Conservation (phyloP, 2,888 invertebrate genomes). For the Mycalesis mineus region DNA sequence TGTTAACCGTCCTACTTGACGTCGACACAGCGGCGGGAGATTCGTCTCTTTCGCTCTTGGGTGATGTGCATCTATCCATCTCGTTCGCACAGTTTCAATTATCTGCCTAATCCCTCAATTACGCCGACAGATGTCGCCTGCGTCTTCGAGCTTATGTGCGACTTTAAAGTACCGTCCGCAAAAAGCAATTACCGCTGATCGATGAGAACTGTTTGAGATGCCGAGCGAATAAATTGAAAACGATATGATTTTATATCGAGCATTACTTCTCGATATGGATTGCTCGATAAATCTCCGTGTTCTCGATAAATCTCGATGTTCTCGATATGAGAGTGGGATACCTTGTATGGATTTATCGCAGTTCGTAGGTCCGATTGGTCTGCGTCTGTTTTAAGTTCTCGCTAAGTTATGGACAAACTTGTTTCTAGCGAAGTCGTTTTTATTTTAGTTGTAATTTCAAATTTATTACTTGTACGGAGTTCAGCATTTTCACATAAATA, state of each 20-base stretch:
- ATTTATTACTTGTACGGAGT: neutral
- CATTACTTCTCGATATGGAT: slow-evolving; percentile 22
- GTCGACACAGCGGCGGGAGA: slow-evolving; percentile 52
- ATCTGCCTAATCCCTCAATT: slow-evolving; percentile 83
- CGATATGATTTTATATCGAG: slow-evolving; percentile 42
- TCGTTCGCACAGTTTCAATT: slow-evolving; percentile 79
- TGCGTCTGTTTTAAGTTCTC: slow-evolving; percentile 29
- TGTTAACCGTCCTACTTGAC: slow-evolving; percentile 78
- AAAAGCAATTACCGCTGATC: slow-evolving; percentile 64
- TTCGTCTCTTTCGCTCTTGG: slow-evolving; percentile 52
- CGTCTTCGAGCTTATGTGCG: slow-evolving; percentile 75
- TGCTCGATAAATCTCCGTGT: slow-evolving; percentile 15
- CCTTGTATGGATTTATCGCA: slow-evolving; percentile 21
- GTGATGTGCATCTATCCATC: slow-evolving; percentile 40
- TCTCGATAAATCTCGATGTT: slow-evolving; percentile 11
- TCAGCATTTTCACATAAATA: neutral
- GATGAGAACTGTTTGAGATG: slow-evolving; percentile 49
- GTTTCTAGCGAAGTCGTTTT: neutral
- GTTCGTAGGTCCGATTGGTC: slow-evolving; percentile 5
- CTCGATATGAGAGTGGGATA: slow-evolving; percentile 7
- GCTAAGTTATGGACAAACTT: slow-evolving; percentile 3
- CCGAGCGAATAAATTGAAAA: slow-evolving; percentile 37
- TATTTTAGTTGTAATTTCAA: neutral
- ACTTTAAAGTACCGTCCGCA: slow-evolving; percentile 75
- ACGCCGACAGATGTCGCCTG: slow-evolving; percentile 80